Conservation (phyloP, 1,140 invertebrate genomes). For the Conus betulinus region DNA sequence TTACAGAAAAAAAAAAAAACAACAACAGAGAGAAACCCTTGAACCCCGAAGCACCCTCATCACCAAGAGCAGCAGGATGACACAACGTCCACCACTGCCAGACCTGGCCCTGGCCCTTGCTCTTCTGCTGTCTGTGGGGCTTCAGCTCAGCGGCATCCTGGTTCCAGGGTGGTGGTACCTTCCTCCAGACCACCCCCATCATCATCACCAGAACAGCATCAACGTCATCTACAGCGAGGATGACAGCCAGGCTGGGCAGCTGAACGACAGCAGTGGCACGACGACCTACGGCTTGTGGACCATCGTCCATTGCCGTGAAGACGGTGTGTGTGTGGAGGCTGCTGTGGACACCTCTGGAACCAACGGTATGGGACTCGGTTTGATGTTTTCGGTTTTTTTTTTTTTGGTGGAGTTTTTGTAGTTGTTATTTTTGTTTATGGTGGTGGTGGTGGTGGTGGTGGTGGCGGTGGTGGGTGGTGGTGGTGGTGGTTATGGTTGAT, state of each 20-base stretch:
- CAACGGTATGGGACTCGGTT: neutral
- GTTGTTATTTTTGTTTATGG: too few species aligned
- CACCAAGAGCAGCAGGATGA: too few species aligned
- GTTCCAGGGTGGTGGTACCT: conserved; percentile 34
- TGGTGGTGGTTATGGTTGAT: too few species aligned
- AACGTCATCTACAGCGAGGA: neutral
- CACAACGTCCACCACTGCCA: too few species aligned
- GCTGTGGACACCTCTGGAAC: neutral
- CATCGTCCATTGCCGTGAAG: neutral
- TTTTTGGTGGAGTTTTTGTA: too few species aligned
- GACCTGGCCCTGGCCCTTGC: neutral
- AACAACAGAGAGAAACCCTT: too few species aligned
- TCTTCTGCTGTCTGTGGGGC: conserved; percentile 14
- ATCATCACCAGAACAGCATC: conserved; percentile 1
- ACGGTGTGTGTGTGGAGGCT: conserved; percentile 2
- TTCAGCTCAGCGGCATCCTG: conserved; percentile 26
- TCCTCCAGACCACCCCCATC: conserved; percentile 16
- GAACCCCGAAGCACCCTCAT: too few species aligned
- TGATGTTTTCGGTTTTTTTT: too few species aligned
- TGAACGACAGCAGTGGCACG: neutral
- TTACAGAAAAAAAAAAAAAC: too few species aligned
- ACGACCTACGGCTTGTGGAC: conserved; percentile 34
- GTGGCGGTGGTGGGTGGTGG: too few species aligned
- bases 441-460: too few species aligned
- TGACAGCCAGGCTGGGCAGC: too few species aligned